Conservation (phyloP, 2,797 vertebrate species). For the Mormyrus hasselquistii region DNA sequence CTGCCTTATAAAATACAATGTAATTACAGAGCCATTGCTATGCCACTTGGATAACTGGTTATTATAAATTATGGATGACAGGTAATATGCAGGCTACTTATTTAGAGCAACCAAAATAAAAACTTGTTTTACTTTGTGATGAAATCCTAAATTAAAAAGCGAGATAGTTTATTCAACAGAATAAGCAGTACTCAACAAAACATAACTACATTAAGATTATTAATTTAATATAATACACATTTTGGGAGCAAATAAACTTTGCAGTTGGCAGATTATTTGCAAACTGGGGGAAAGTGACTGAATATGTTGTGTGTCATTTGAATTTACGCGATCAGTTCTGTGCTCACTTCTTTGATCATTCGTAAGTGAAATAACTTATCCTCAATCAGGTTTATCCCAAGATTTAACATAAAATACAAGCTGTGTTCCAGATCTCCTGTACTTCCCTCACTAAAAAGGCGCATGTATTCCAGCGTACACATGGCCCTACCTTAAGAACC, state of each 20-base stretch:
- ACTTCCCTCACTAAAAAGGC: neutral
- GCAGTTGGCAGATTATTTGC: neutral
- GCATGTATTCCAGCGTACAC: neutral
- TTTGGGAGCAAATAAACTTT: neutral
- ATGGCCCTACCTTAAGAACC: neutral
- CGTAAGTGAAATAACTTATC: conserved; percentile 22
- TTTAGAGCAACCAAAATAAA: neutral
- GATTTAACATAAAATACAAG: neutral
- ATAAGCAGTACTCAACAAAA: neutral
- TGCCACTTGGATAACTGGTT: neutral
- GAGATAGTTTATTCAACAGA: neutral
- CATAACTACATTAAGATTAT: neutral
- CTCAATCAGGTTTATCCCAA: neutral
- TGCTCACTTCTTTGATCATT: conserved; percentile 25
- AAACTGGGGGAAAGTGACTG: neutral
- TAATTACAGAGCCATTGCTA: neutral
- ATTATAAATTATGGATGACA: neutral
- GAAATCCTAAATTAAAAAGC: neutral
- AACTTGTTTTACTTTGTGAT: neutral
- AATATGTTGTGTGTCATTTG: conserved; percentile 11
- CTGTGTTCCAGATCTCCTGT: neutral
- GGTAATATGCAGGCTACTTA: conserved; percentile 7
- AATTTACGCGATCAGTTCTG: conserved; percentile 28
- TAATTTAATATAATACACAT: neutral
- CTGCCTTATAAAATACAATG: neutral